These are phyloP conservation scores for Odocoileus hemionus DNA, from an alignment of 2,113 vertebrate genomes.

Conservation along the genomic window DNA sequence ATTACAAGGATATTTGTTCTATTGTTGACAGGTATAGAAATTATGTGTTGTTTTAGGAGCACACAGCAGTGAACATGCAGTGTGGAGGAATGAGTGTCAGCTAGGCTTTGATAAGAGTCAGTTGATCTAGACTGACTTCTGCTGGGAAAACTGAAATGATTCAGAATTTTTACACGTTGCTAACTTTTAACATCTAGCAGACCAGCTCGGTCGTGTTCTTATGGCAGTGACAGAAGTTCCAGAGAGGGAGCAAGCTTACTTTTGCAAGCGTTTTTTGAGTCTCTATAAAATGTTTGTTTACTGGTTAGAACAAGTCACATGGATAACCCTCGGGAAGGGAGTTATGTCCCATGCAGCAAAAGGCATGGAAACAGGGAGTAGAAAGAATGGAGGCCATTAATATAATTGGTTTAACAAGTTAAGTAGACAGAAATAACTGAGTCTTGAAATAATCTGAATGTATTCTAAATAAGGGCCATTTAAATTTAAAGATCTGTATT, in stretches of 20 bases:
- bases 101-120: background rate
- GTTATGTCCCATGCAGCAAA: background rate
- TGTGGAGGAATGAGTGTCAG: background rate
- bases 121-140: background rate
- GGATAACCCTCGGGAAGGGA: background rate
- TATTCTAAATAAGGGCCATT: constrained; percentile 4
- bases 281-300: background rate
- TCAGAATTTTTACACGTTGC: background rate
- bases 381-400: background rate
- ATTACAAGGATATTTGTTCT: background rate
- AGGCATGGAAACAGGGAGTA: background rate
- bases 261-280: background rate
- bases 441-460: background rate
- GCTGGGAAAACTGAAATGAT: background rate
- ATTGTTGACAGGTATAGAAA: background rate
- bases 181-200: background rate
- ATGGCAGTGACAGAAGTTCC: background rate
- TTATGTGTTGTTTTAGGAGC: background rate
- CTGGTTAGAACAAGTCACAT: background rate
- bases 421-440: background rate
- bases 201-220: background rate
- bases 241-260: background rate
- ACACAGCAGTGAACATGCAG: background rate
- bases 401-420: background rate
- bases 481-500: background rate